These are phyloP conservation scores for Heliornis fulica DNA, from an alignment of 2,113 vertebrate genomes.

Conservation along the genomic window DNA sequence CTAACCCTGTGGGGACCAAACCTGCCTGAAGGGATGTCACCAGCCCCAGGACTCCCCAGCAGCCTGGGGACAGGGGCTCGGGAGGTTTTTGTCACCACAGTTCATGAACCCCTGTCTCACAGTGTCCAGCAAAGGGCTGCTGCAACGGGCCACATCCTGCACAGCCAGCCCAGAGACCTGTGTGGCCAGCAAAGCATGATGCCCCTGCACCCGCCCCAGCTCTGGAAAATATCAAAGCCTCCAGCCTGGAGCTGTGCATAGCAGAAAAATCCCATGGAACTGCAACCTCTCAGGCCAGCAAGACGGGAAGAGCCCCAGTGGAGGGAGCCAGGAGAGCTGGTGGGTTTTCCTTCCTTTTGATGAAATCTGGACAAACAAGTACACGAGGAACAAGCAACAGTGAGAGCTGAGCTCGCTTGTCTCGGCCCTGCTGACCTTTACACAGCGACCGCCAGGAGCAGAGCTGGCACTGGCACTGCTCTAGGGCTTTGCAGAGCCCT, in stretches of 20 bases:
- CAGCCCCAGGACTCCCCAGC: neutral
- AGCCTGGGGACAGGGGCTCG: too few relatives aligned
- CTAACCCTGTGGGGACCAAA: neutral
- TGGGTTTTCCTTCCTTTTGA: neutral
- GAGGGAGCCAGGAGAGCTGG: neutral
- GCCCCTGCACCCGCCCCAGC: neutral
- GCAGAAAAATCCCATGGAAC: neutral
- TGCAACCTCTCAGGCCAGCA: neutral
- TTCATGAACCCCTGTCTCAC: accelerated
- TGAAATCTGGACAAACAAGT: neutral
- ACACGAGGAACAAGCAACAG: accelerated
- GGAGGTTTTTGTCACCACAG: neutral
- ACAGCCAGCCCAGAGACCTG: neutral
- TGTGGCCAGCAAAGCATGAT: accelerated
- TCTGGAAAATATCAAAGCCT: neutral
- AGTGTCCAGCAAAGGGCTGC: neutral
- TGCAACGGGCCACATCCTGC: neutral
- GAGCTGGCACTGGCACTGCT: neutral
- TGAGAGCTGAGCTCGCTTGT: accelerated
- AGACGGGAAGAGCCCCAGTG: accelerated
- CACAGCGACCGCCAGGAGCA: neutral
- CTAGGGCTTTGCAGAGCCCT: neutral
- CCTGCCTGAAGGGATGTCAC: neutral
- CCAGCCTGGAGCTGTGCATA: neutral
- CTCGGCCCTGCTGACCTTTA: neutral